Evolutionary conservation across 2,113 vertebrate species (phyloP), one percentile per base, ranked within the genome.

Genomic region (Rhabdornis inornatus): DNA sequence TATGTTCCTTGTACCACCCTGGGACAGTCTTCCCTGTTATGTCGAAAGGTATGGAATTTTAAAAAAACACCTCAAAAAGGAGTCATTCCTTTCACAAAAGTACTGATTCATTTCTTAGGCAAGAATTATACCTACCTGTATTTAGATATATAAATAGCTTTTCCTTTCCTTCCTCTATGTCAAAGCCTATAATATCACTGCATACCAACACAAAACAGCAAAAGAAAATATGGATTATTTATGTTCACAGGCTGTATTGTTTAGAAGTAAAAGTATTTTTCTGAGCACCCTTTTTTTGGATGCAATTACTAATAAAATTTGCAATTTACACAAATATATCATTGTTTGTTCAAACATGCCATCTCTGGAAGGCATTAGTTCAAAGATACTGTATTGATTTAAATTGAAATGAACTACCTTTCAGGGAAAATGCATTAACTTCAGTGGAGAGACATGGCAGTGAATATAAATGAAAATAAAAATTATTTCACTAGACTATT

Each of bases 391-490:
- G 69, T 91, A 95, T 90, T 95, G 94, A 91, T 97, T 97, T 91
- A 97, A 97, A 97, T 89, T 93, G 83, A 97, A 94, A 96, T 96
- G 72, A 96, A 96, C 96, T 94, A 95, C 87, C 88, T 97, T 94
- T 96, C 76, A 81, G 81, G 71, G 61, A 80, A 97, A 96, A 96
- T 88, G 55, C 77, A 97, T 96, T 97, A 96, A 86, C 88, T 97
- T 94, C 88, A 90, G 56, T 76, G 65, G 63, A 94, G 79, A 92
- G 57, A 92, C 55, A 90, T 56, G 65, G 84, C 57, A 95, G 74
- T 92, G 91, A 86, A 97, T 97, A 96, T 91, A 93, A 97, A 95
- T 88, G 70, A 86, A 95, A 89, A 75, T 75, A 74, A 60, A 61
- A 31, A 85, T 92, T 87, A 81, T 95, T 93, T 94, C 57, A 79